Percentiles rank a stretch among this genome's conserved stretches.
These are phyloP conservation scores for Aplysina aerophoba DNA, from an alignment of 37 sponge, comb jelly and placozoan genomes.

Conservation along the genomic window DNA sequence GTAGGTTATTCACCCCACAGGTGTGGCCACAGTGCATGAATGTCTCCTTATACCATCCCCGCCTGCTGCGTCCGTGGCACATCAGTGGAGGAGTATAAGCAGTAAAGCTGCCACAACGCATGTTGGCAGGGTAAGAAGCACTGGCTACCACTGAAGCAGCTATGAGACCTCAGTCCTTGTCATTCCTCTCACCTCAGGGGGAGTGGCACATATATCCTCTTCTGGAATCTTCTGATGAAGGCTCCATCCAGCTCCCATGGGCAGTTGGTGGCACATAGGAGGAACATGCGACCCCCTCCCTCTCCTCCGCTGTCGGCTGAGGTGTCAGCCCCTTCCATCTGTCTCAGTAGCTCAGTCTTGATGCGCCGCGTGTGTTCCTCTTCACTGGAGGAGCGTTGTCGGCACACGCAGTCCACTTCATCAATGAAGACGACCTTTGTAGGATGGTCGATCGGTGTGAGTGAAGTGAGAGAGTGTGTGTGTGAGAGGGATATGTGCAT, in stretches of 20 bases:
- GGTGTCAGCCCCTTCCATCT: constrained; percentile 80
- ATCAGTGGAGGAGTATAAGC: no score
- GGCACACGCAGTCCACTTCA: constrained; percentile 92
- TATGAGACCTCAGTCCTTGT: no score
- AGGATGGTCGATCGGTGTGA: no score
- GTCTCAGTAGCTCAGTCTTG: constrained; percentile 86
- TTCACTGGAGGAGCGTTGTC: constrained; percentile 68
- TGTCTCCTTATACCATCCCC: no score
- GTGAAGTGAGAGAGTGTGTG: neutral
- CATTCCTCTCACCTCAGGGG: constrained; percentile 56
- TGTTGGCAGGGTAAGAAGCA: no score
- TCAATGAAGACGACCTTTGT: constrained; percentile 80
- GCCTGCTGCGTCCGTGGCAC: no score
- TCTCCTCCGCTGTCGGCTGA: neutral
- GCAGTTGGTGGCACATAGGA: constrained; percentile 91
- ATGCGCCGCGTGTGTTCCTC: constrained; percentile 89
- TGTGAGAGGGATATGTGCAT: neutral
- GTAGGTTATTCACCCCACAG: neutral
- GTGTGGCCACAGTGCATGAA: neutral
- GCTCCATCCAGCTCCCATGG: constrained; percentile 94
- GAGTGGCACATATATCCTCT: constrained; percentile 46
- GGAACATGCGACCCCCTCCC: constrained; percentile 51
- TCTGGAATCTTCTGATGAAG: constrained; percentile 81
- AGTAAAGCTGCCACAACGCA: no score
- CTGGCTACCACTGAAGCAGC: no score